These are phyloP conservation scores for Pangasius sanitwongsei DNA, from an alignment of 2,797 vertebrate species.

Conservation along the genomic window DNA sequence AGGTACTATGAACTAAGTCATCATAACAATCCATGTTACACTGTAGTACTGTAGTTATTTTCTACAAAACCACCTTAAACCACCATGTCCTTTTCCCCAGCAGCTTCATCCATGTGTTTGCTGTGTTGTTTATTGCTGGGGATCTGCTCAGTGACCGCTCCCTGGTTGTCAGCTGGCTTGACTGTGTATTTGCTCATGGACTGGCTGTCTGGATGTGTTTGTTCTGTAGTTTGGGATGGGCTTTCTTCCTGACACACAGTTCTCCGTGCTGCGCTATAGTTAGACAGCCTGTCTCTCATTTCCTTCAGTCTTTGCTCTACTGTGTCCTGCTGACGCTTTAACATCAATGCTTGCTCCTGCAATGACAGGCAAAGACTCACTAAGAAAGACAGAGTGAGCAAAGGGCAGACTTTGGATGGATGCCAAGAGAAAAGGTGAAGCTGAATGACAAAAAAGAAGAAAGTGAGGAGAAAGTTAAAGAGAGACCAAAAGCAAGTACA, in stretches of 20 bases:
- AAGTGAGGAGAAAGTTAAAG: not conserved
- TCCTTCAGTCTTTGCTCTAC: slow-evolving; percentile 74
- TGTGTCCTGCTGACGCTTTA: slow-evolving; percentile 76
- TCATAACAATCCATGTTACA: not conserved
- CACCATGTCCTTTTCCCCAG: not conserved
- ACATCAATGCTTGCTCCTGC: slow-evolving; percentile 67
- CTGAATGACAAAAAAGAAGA: not conserved
- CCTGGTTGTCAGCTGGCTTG: slow-evolving; percentile 12
- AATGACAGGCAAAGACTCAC: not conserved
- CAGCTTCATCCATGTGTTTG: slow-evolving; percentile 37
- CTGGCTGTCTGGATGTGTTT: slow-evolving; percentile 20
- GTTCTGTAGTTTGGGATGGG: not conserved
- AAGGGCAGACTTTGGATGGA: slow-evolving; percentile 22
- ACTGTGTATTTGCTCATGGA: slow-evolving; percentile 27
- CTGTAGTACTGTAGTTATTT: not conserved
- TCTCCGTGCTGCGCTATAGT: slow-evolving; percentile 52
- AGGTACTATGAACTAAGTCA: not conserved
- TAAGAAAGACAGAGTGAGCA: not conserved
- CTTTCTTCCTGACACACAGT: slow-evolving; percentile 26
- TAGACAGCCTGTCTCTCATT: slow-evolving; percentile 72
- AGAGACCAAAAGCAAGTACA: not conserved
- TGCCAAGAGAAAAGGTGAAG: not conserved
- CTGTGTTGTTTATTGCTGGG: slow-evolving; percentile 37
- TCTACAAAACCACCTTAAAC: not conserved
- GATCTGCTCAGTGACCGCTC: slow-evolving; percentile 5